Evolutionary conservation across 2,113 vertebrate genomes (phyloP), one percentile per base, ranked within the genome.

Genomic region (Callithrix jacchus): DNA sequence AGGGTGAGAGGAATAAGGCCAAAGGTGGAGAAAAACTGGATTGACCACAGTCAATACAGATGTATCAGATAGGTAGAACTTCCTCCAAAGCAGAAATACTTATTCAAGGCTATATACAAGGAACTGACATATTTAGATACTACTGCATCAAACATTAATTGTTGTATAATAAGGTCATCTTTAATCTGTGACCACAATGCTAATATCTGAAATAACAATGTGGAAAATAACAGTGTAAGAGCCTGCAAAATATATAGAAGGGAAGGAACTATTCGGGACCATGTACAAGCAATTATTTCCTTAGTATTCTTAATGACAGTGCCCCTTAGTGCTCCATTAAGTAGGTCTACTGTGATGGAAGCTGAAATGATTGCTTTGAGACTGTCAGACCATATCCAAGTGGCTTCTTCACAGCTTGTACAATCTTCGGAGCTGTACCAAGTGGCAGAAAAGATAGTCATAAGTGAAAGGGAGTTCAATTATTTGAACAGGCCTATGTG

Each of bases 401-500:
- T 73, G 71, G 37, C 88, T 94, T 64, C 84, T 45, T 94, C 87
- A 85, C 66, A 95, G 70, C 49, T 49, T 49, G 79, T 37, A 87
- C 68, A 91, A 87, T 86, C 91, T 82, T 74, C 10, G 52, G 42
- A n/a, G 52, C 68, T 88, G 27, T 2, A 73, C 81, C 90, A 97
- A 95, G 81, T 64, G 91, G 91, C 58, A 95, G 92, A 92, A 54
- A 91, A 77, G 76, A 85, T 71, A 92, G n/a, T 71, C 49, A 25
- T 66, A 70, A 81, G 88, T 73, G 14, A 49, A 86, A 82, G n/a
- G 9, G 68, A 86, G 56, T 80, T 97, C 87, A 97, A 25, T 90
- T 97, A 91, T 93, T 93, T 95, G 73, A 90, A 92, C 42, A 93
- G 73, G 71, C 71, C 79, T 42, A 54, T 89, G 64, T 83, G 79